Conservation (phyloP, 2,888 invertebrate species). For the Luperina testacea region DNA sequence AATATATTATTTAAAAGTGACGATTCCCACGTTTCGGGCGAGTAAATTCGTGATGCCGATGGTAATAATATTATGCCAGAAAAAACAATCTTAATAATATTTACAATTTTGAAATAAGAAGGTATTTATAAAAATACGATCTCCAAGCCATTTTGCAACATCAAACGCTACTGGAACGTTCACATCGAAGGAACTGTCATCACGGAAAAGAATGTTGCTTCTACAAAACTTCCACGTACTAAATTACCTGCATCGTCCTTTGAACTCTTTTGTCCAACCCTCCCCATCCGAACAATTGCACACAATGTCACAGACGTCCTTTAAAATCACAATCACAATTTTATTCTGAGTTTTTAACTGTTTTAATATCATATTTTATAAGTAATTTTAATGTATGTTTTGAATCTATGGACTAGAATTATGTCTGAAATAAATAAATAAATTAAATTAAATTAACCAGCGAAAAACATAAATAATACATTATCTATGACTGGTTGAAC, state of each 20-base stretch:
- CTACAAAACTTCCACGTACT: slow-evolving; percentile 40
- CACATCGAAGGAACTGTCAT: slow-evolving; percentile 3
- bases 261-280: slow-evolving; percentile 57
- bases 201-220: slow-evolving; percentile 13
- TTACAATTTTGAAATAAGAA: neutral
- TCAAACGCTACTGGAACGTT: slow-evolving; percentile 22
- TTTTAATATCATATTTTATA: too few species aligned
- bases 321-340: too few species aligned
- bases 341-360: too few species aligned
- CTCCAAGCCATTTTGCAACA: neutral
- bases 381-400: too few species aligned
- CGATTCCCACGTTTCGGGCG: too few species aligned
- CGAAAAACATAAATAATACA: slow-evolving; percentile 55
- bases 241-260: slow-evolving; percentile 54
- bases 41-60: too few species aligned
- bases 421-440: too few species aligned
- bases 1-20: too few species aligned
- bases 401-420: too few species aligned
- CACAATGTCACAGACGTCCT: slow-evolving; percentile 46
- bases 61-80: too few species aligned
- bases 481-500: neutral
- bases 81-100: too few species aligned
- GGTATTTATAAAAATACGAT: neutral
- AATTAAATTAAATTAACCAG: too few species aligned
- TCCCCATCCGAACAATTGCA: slow-evolving; percentile 55